These are phyloP conservation scores for Callaeas wilsoni DNA, from an alignment of 2,113 vertebrate species.

Conservation along the genomic window DNA sequence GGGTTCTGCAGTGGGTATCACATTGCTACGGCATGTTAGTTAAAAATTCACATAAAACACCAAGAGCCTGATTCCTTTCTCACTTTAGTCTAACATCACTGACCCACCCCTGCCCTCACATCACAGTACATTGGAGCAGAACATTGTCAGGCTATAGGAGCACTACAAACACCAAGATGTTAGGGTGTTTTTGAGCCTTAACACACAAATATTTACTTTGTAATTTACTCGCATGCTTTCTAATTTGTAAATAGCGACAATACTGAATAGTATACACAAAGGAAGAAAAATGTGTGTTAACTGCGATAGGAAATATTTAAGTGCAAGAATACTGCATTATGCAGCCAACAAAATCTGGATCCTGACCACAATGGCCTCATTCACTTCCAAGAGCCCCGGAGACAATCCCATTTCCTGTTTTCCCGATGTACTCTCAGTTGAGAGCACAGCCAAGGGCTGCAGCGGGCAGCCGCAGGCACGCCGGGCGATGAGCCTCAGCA, in stretches of 20 bases:
- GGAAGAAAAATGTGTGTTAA: background rate
- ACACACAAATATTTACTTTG: background rate
- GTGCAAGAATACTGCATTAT: background rate
- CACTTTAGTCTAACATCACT: background rate
- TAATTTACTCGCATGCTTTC: background rate
- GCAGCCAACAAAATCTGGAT: background rate
- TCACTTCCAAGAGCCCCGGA: background rate
- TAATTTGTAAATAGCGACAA: background rate
- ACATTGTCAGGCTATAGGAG: background rate
- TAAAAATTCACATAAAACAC: slow-evolving; percentile 60
- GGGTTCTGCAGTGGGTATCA: slow-evolving; percentile 51
- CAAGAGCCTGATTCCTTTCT: background rate
- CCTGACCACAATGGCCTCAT: slow-evolving; percentile 9
- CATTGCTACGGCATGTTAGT: slow-evolving; percentile 69
- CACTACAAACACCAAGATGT: slow-evolving; percentile 3
- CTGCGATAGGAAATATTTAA: background rate
- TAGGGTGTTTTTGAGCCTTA: slow-evolving; percentile 46
- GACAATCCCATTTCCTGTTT: background rate
- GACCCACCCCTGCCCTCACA: background rate
- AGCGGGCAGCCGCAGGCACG: background rate
- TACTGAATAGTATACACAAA: background rate
- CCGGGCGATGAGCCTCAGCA: background rate
- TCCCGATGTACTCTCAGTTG: background rate
- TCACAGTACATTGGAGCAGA: background rate
- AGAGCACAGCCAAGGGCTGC: background rate